These are phyloP conservation scores for Choreutis nemorana DNA, from an alignment of 2,888 invertebrate species.

Conservation along the genomic window DNA sequence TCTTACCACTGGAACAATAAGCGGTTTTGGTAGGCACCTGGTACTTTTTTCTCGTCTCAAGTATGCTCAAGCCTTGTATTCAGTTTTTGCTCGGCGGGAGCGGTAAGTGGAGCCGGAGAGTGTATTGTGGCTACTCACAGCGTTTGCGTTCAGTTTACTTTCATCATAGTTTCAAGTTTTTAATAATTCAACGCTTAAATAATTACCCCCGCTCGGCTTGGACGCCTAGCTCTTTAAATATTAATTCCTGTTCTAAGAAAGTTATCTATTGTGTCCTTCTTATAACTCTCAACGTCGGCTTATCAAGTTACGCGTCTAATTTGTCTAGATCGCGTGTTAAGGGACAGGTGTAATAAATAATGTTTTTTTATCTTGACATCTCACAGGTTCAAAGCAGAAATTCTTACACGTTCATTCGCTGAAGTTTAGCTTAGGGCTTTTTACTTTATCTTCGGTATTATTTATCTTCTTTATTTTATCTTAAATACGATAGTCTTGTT, in stretches of 20 bases:
- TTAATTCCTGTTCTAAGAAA: slow-evolving; percentile 27
- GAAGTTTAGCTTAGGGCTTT: slow-evolving; percentile 30
- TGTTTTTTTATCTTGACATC: slow-evolving; percentile 52
- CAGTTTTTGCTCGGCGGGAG: slow-evolving; percentile 43
- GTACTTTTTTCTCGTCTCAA: slow-evolving; percentile 52
- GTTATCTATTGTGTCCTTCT: slow-evolving; percentile 26
- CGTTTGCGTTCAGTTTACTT: neutral
- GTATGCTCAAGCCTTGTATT: slow-evolving; percentile 40
- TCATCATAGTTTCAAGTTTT: neutral
- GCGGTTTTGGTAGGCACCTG: slow-evolving; percentile 59
- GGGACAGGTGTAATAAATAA: slow-evolving; percentile 52
- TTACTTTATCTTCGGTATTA: slow-evolving; percentile 5
- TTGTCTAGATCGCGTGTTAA: slow-evolving; percentile 59
- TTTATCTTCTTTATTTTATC: slow-evolving; percentile 5
- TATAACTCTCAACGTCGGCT: slow-evolving; percentile 27
- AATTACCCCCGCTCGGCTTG: too few relatives aligned
- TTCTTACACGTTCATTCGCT: slow-evolving; percentile 57
- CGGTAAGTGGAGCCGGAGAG: slow-evolving; percentile 24
- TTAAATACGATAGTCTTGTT: too few relatives aligned
- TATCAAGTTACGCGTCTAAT: slow-evolving; percentile 60
- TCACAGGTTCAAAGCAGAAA: slow-evolving; percentile 43
- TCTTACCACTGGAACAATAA: slow-evolving; percentile 58
- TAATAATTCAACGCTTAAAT: neutral
- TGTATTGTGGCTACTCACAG: slow-evolving; percentile 1
- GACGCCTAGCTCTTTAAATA: neutral